These are phyloP conservation scores for Dascyllus trimaculatus DNA, from an alignment of 2,113 vertebrate species.

Conservation along the genomic window DNA sequence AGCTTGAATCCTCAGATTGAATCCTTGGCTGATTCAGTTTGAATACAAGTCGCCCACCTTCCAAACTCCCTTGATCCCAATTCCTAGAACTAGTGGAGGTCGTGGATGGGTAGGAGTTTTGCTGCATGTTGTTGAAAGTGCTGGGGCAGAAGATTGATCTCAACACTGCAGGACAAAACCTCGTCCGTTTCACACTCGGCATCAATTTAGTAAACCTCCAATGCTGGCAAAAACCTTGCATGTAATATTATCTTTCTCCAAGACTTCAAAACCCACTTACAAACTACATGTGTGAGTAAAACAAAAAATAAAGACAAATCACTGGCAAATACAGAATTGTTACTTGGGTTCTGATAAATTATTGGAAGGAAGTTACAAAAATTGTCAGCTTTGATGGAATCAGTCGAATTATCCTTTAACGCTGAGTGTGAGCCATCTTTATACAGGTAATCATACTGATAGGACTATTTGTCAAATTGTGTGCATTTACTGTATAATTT, in stretches of 20 bases:
- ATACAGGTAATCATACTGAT: background rate
- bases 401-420: no score
- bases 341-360: conserved; percentile 2
- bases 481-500: no score
- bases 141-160: conserved; percentile 40
- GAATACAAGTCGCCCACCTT: conserved; percentile 18
- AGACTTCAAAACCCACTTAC: conserved; percentile 27
- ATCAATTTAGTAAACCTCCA: conserved; percentile 43
- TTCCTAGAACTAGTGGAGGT: conserved; percentile 4
- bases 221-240: conserved; percentile 9
- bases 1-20: background rate
- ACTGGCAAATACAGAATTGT: conserved; percentile 23
- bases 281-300: conserved; percentile 23
- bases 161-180: conserved; percentile 44
- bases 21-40: conserved; percentile 30
- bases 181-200: conserved; percentile 17
- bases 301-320: conserved; percentile 35
- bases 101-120: conserved; percentile 34
- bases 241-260: conserved; percentile 49
- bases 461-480: no score
- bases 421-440: background rate
- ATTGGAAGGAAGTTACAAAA: no score
- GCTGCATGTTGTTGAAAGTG: conserved; percentile 22
- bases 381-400: no score
- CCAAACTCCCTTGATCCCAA: conserved; percentile 20